Conservation (phyloP, 2,888 invertebrate genomes). For the Thumatha senex region DNA sequence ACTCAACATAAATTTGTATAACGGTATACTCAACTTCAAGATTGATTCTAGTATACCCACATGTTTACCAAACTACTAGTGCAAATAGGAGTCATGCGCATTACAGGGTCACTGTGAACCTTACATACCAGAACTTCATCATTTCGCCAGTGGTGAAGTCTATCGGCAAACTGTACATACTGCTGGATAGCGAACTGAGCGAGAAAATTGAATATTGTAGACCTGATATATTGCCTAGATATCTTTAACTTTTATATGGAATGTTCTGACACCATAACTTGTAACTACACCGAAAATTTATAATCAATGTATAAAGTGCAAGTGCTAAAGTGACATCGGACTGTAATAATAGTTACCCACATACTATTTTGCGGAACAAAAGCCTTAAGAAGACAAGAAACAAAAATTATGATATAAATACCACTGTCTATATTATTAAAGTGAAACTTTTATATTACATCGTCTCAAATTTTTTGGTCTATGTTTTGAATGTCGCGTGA, state of each 20-base stretch:
- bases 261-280: too few relatives aligned
- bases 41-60: conserved; percentile 2
- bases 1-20: not conserved
- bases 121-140: conserved; percentile 73
- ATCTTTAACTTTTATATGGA: too few relatives aligned
- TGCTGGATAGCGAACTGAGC: conserved; percentile 66
- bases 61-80: conserved; percentile 2
- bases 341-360: too few relatives aligned
- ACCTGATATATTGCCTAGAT: not conserved
- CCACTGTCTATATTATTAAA: too few relatives aligned
- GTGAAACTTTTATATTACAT: too few relatives aligned
- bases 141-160: conserved; percentile 70
- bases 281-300: not conserved
- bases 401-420: too few relatives aligned
- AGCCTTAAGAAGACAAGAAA: too few relatives aligned
- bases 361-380: too few relatives aligned
- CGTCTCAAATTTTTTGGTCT: too few relatives aligned
- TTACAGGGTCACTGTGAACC: conserved; percentile 18
- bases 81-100: conserved; percentile 26
- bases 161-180: conserved; percentile 69
- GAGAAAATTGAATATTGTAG: conserved; percentile 34
- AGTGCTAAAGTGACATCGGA: too few relatives aligned
- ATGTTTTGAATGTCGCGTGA: too few relatives aligned
- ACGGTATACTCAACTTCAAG: conserved; percentile 10
- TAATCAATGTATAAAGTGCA: not conserved